These are phyloP conservation scores for Nycticorax nycticorax DNA, from an alignment of 2,113 vertebrate genomes.

Conservation along the genomic window DNA sequence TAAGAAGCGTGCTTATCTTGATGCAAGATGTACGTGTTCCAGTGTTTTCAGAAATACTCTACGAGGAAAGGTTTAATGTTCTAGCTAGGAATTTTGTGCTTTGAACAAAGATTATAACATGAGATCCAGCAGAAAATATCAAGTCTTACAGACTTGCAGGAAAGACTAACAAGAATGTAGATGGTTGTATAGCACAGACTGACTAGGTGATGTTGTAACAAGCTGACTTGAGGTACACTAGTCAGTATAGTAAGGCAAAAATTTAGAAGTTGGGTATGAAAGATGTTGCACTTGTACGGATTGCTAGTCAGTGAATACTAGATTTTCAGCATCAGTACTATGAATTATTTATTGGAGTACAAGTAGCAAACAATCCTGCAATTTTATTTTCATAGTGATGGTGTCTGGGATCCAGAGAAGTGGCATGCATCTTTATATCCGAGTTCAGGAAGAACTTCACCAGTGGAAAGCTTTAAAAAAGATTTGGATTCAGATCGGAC, in stretches of 20 bases:
- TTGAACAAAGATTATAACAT: background rate
- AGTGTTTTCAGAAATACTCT: background rate
- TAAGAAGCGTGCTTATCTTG: background rate
- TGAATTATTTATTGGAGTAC: background rate
- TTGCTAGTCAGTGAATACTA: background rate
- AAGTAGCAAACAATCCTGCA: background rate
- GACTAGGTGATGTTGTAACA: background rate
- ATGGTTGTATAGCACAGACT: background rate
- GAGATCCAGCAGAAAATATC: background rate
- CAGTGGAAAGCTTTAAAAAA: constrained; percentile 90
- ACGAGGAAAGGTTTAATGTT: background rate
- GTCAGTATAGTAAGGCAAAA: background rate
- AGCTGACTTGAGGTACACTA: too few species aligned
- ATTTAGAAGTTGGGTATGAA: background rate
- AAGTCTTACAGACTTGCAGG: background rate
- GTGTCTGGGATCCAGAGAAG: constrained; percentile 98
- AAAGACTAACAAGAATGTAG: background rate
- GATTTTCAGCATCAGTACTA: background rate
- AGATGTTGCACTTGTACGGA: background rate
- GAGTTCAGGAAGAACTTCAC: constrained; percentile 87
- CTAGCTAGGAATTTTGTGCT: background rate
- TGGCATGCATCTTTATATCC: constrained; percentile 98
- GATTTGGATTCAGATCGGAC: constrained; percentile 87
- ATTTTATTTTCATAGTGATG: constrained; percentile 80
- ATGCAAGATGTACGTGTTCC: rapidly evolving